phyloP scores from a whole-genome alignment of 2,797 vertebrate species.

The Nasua narica region DNA sequence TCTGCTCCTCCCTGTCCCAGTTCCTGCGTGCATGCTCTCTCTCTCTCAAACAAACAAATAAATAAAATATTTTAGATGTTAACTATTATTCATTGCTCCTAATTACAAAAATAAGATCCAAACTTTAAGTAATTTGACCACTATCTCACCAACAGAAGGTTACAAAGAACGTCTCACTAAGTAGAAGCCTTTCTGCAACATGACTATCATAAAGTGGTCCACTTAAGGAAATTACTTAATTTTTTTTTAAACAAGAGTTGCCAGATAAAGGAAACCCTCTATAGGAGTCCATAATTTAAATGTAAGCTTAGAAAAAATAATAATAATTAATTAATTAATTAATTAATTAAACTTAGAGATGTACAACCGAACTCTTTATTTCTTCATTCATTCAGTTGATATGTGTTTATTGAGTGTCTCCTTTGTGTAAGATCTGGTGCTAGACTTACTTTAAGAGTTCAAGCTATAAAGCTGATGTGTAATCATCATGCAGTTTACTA shows the following conservation, averaged over 20 bases:
- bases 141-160: not conserved
- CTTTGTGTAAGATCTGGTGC: not conserved
- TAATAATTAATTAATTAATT: too few relatives aligned
- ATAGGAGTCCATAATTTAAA: not conserved
- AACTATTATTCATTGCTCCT: not conserved
- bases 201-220: not conserved
- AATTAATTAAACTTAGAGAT: too few relatives aligned
- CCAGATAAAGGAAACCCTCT: not conserved
- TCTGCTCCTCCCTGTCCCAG: not conserved
- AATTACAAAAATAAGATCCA: not conserved
- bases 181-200: not conserved
- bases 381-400: not conserved
- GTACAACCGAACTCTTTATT: not conserved
- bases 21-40: not conserved
- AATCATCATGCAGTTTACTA: not conserved
- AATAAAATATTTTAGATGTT: not conserved
- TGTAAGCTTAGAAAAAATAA: not conserved
- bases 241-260: not conserved
- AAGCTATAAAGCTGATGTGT: not conserved
- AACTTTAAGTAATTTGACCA: not conserved
- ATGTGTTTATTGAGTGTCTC: not conserved
- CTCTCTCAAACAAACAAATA: not conserved
- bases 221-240: not conserved
- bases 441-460: not conserved
- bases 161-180: not conserved